Evolutionary conservation across 1,140 invertebrate genomes (phyloP).

Genomic region (Pantala flavescens): DNA sequence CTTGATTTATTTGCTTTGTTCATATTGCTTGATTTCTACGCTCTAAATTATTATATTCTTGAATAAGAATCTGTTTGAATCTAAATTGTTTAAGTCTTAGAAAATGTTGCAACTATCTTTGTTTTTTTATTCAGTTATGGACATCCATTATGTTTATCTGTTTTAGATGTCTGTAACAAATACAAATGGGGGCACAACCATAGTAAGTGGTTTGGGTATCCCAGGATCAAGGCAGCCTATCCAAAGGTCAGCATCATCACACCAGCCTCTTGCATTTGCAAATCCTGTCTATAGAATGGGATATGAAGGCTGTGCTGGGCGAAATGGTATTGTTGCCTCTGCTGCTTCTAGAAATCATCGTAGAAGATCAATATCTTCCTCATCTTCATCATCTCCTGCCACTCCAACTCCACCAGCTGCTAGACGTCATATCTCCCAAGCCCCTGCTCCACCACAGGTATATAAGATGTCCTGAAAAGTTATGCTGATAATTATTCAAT

Average conservation of each 20-base stretch:
- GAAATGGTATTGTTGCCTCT: not conserved
- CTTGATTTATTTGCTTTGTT: no score
- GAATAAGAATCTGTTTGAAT: no score
- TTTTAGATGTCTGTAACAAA: not conserved
- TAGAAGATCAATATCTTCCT: not conserved
- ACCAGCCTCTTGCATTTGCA: constrained; percentile 66
- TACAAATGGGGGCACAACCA: constrained; percentile 15
- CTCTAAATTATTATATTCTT: no score
- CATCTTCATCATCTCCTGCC: not conserved
- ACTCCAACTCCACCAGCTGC: not conserved
- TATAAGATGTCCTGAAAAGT: not conserved
- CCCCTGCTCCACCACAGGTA: not conserved
- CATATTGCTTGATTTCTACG: no score
- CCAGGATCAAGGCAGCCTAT: constrained; percentile 13
- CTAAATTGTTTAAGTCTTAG: no score
- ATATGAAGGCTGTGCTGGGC: constrained; percentile 12
- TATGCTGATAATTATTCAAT: no score
- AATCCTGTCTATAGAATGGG: constrained; percentile 63
- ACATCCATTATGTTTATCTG: no score
- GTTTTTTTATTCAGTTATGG: no score
- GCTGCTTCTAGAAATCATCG: not conserved
- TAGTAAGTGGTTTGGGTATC: not conserved
- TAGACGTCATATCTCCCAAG: not conserved
- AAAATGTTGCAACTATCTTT: no score
- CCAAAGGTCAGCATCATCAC: constrained; percentile 24